Evolutionary conservation across 2,113 vertebrate species (phyloP).

Genomic region (Chlamydotis undulata): DNA sequence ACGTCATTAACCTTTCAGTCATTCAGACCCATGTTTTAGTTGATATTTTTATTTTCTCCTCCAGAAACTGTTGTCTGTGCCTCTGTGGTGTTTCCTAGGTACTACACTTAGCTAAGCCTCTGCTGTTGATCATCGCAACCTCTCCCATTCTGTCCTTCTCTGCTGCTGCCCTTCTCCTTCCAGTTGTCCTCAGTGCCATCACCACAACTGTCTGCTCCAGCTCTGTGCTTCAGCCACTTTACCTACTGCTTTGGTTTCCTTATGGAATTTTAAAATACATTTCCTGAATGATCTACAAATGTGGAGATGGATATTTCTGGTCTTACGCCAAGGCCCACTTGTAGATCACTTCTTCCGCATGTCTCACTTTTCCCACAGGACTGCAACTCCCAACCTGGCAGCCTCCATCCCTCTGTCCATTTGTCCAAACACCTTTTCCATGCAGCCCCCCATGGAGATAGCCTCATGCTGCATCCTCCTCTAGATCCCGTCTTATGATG

Average conservation of each 20-base stretch:
- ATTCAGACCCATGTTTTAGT: background rate
- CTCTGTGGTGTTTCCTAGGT: background rate
- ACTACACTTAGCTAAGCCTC: fast-evolving
- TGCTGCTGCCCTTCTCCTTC: background rate
- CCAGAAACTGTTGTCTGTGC: background rate
- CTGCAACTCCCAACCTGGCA: background rate
- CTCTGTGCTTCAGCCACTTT: background rate
- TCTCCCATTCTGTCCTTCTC: background rate
- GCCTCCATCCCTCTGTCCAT: background rate
- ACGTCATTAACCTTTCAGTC: background rate
- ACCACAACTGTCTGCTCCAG: background rate
- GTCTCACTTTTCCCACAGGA: background rate
- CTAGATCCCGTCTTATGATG: background rate
- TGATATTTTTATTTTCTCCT: background rate
- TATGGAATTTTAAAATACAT: background rate
- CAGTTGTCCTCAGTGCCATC: background rate
- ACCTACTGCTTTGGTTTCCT: background rate
- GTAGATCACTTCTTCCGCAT: background rate
- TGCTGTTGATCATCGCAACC: background rate
- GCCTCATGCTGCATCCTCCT: background rate
- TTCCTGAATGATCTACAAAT: background rate
- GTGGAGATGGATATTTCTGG: background rate
- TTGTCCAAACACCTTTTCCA: background rate
- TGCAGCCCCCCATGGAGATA: background rate
- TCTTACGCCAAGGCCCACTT: background rate